Percentiles rank a stretch among this genome's conserved stretches.
Conservation (phyloP, 2,113 vertebrate species). For the Megaceryle maxima region DNA sequence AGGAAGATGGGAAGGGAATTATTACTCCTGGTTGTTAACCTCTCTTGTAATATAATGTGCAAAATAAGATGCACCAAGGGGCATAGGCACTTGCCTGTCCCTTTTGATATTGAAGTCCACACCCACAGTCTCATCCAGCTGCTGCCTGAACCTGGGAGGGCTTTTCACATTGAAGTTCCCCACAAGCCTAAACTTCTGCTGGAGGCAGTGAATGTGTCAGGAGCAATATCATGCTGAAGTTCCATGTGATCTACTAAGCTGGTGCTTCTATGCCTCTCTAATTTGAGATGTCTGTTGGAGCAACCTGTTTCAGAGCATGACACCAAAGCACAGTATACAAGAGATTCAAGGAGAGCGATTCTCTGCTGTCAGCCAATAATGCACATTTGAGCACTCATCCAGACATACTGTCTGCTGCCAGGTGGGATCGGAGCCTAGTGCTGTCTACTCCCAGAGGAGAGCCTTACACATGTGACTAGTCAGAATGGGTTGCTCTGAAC, state of each 20-base stretch:
- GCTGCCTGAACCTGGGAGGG: not conserved
- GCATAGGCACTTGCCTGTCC: not conserved
- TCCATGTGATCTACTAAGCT: not conserved
- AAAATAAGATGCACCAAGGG: not conserved
- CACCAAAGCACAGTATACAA: not conserved
- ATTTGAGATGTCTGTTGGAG: not conserved
- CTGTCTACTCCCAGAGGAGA: not conserved
- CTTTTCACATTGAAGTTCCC: not conserved
- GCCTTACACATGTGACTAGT: too few species aligned
- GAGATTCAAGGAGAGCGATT: not conserved
- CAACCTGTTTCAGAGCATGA: not conserved
- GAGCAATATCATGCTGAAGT: not conserved
- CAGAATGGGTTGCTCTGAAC: not conserved
- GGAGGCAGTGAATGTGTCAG: not conserved
- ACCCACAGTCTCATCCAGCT: not conserved
- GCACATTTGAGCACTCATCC: not conserved
- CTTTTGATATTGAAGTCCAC: not conserved
- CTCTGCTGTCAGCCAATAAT: not conserved
- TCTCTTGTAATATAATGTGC: not conserved
- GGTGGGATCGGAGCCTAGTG: not conserved
- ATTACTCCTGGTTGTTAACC: not conserved
- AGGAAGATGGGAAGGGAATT: not conserved
- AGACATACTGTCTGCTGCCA: not conserved
- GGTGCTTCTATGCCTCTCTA: not conserved
- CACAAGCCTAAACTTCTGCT: not conserved